phyloP scores from a whole-genome alignment of 1,140 invertebrate genomes.

The Drosophila auraria region DNA sequence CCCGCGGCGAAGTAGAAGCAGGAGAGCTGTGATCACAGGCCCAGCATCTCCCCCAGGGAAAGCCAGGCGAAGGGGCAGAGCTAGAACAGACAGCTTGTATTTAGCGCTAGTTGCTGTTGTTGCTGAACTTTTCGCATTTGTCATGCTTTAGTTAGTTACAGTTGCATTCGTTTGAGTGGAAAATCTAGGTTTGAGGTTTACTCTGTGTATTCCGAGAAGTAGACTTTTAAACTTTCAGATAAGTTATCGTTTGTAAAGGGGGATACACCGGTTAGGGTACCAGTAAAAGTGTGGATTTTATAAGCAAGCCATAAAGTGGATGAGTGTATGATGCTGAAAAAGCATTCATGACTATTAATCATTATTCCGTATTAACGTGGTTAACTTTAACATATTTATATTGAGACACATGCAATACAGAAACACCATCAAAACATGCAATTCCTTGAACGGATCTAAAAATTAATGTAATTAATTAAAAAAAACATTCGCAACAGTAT shows the following conservation, averaged over 20 bases:
- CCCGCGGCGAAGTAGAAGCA: background rate
- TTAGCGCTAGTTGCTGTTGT: constrained; percentile 11
- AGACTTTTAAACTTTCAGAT: background rate
- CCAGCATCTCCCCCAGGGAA: background rate
- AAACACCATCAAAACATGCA: constrained; percentile 3
- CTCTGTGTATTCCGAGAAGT: background rate
- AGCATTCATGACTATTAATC: background rate
- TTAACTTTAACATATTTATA: background rate
- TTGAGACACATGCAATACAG: background rate
- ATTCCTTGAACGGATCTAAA: background rate
- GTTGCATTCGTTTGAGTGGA: constrained; percentile 19
- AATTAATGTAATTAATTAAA: background rate
- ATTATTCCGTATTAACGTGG: background rate
- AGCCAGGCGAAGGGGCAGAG: background rate
- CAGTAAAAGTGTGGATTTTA: background rate
- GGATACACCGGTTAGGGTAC: background rate
- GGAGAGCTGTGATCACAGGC: constrained; percentile 17
- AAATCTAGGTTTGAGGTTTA: constrained; percentile 3
- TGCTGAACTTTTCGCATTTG: constrained; percentile 25
- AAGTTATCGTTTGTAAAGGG: background rate
- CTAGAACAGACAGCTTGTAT: constrained; percentile 26
- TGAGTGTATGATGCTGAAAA: background rate
- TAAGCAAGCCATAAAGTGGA: background rate
- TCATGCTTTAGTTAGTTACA: constrained; percentile 29
- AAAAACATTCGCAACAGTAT: background rate